phyloP scores from a whole-genome alignment of 1,140 invertebrate species.

The Drosophila teissieri region DNA sequence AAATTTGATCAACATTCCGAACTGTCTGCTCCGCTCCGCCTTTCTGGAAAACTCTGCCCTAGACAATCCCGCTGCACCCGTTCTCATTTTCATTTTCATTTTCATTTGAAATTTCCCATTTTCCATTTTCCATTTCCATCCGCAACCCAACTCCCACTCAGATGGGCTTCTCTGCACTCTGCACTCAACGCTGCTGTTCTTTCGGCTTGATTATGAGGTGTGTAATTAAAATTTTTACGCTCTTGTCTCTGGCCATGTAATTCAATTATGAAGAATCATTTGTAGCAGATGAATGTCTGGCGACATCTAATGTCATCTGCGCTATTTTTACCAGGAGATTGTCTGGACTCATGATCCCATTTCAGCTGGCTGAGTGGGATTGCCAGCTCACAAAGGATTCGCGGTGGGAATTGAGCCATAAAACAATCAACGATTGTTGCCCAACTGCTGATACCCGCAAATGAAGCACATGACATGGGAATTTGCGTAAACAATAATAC shows the following conservation, averaged over 20 bases:
- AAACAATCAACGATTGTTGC: slow-evolving; percentile 23
- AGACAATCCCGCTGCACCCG: not conserved
- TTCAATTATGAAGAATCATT: slow-evolving; percentile 82
- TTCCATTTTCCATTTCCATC: not conserved
- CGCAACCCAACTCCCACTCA: slow-evolving; percentile 12
- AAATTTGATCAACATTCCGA: slow-evolving; percentile 67
- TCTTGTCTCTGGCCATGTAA: slow-evolving; percentile 74
- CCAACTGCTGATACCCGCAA: slow-evolving; percentile 29
- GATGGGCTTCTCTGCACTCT: too few species aligned
- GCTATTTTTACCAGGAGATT: slow-evolving; percentile 58
- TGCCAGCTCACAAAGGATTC: slow-evolving; percentile 32
- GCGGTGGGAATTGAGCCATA: slow-evolving; percentile 55
- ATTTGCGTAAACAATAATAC: slow-evolving; percentile 50
- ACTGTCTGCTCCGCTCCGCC: not conserved
- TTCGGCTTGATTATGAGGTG: slow-evolving; percentile 80
- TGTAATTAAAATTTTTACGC: slow-evolving; percentile 84
- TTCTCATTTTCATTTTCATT: slow-evolving; percentile 12
- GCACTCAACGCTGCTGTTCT: slow-evolving; percentile 37
- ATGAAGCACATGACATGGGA: slow-evolving; percentile 52
- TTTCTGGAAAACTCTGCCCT: slow-evolving; percentile 5
- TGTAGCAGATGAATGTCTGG: slow-evolving; percentile 66
- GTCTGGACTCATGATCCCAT: slow-evolving; percentile 10
- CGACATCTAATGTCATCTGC: slow-evolving; percentile 47
- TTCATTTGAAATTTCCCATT: not conserved
- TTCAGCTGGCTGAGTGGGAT: not conserved